Evolutionary conservation across 2,888 invertebrate genomes (phyloP).

Genomic region (Drosophila limbata): DNA sequence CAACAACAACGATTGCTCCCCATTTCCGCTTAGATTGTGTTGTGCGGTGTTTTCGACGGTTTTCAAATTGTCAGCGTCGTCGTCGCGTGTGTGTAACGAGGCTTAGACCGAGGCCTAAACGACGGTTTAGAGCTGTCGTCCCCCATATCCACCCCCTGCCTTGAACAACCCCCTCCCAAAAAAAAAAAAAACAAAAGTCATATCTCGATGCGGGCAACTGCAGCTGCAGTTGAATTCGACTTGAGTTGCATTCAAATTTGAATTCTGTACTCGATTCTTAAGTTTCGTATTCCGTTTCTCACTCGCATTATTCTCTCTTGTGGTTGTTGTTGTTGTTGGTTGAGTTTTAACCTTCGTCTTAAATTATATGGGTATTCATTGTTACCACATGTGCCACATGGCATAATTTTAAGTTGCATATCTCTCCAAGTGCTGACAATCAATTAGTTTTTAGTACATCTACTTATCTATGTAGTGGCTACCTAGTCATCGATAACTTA

Average conservation of each 20-base stretch:
- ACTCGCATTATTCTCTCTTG: slow-evolving; percentile 19
- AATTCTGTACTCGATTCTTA: slow-evolving; percentile 45
- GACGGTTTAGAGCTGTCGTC: slow-evolving; percentile 35
- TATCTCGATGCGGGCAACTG: slow-evolving; percentile 33
- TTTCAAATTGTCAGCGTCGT: slow-evolving; percentile 55
- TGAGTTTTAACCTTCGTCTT: slow-evolving; percentile 43
- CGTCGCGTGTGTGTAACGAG: slow-evolving; percentile 73
- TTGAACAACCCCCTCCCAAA: neutral
- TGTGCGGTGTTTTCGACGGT: slow-evolving; percentile 1
- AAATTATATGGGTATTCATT: slow-evolving; percentile 42
- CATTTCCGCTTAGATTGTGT: slow-evolving; percentile 58
- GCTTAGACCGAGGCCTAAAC: slow-evolving; percentile 60
- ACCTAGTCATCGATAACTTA: neutral
- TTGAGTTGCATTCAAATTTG: slow-evolving; percentile 41
- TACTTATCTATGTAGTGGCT: neutral
- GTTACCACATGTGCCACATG: slow-evolving; percentile 41
- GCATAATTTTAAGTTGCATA: slow-evolving; percentile 3
- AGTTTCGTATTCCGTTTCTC: slow-evolving; percentile 35
- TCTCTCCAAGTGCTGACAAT: slow-evolving; percentile 22
- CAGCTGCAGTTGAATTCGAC: slow-evolving; percentile 39
- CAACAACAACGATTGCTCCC: slow-evolving; percentile 29
- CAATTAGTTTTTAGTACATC: slow-evolving; percentile 8
- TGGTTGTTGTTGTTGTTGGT: slow-evolving; percentile 11
- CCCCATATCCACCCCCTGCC: neutral
- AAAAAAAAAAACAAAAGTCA: neutral